These are phyloP conservation scores for human (Homo sapiens) DNA, from an alignment of 2,113 vertebrate species.

Conservation along the genomic window GRCh38 chr4:57885001-57885500, in stretches of 20 bases:
- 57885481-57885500: not conserved
- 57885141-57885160: not conserved
- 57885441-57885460: not conserved
- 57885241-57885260: not conserved
- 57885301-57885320: not conserved
- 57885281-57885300: not conserved
- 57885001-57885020: not conserved
- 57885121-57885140: not conserved
- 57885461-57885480: not conserved
- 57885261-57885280: not conserved
- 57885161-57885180: not conserved
- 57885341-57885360: too few relatives aligned
- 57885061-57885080: not conserved
- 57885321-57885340: not conserved
- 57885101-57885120: not conserved
- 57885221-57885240: not conserved
- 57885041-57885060: not conserved
- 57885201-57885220: not conserved
- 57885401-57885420: not conserved
- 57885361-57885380: not conserved
- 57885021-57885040: not conserved
- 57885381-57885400: not conserved
- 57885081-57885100: not conserved
- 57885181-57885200: not conserved
- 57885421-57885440: not conserved